Base-by-base conservation (phyloP, 2,888 invertebrate species). In the Pantelozetes paolii region DNA sequence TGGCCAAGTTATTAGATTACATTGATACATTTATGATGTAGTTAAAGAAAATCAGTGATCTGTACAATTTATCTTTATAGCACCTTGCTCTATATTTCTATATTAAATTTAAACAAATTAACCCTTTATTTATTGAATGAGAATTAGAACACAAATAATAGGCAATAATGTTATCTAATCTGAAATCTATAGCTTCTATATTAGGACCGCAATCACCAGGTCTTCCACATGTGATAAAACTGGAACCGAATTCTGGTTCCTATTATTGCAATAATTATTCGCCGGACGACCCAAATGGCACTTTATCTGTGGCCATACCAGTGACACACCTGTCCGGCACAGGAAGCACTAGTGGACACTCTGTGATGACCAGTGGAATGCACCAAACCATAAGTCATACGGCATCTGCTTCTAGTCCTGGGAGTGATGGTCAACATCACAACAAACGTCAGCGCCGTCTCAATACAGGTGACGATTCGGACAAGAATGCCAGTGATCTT, bases 251-350 rank as follows among this genome's bases (percentile, higher is more conserved):
- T 67, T n/a, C 40, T 23, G 67, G 67, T 23, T 67, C 67, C 3
- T 67, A 67, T 42, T 67, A 67, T 67, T 67, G 67, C 67, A 67
- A 67, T 67, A 67, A 36, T n/a, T 67, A 67, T 42, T 67, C 67
- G 13, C 67, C 67, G 26, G 67, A 67, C 36, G 67, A 67, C 40
- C 67, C 67, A 11, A 67, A 40, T n/a, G 67, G 42, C 13, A 36
- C 67, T 15, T 20, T 67, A 8, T 40, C 67, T 23, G 23, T 67
- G 8, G 3, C 40, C 40, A 67, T 67, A 40, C 67, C 67, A 18
- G 42, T 67, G 40, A 40, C 67, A n/a, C 15, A 40, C 23, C 42
- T 67, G 9, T 67, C 67, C 9, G 30, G 32, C 11, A 30, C 13
- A 3, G 8, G 23, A 26, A 13, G 57, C 13, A 42, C 3, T n/a